Conservation (phyloP, 2,113 vertebrate genomes). For the Boulengeromyrus knoepffleri region DNA sequence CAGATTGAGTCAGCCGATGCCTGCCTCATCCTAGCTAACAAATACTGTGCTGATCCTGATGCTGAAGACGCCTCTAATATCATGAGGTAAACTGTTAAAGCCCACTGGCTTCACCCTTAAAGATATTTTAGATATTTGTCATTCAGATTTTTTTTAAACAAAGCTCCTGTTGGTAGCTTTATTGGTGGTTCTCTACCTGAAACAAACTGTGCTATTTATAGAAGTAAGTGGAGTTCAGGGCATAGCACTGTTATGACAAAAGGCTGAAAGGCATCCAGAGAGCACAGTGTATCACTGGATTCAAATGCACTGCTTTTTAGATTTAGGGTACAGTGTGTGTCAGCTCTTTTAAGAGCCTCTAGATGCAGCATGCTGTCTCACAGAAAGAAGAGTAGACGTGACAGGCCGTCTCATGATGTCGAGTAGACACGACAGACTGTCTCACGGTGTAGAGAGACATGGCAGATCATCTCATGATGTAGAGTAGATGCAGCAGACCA, state of each 20-base stretch:
- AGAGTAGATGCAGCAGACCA: neutral
- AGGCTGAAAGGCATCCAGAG: neutral
- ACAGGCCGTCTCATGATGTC: neutral
- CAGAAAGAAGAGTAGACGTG: neutral
- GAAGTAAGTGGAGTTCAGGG: neutral
- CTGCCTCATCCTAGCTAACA: slow-evolving; percentile 95
- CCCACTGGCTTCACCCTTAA: neutral
- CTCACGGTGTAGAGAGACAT: neutral
- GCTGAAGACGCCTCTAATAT: slow-evolving; percentile 99
- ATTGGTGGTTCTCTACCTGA: neutral
- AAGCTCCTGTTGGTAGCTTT: neutral
- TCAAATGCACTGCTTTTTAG: neutral
- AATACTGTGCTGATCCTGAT: slow-evolving; percentile 96
- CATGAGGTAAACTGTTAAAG: slow-evolving; percentile 77
- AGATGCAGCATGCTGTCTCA: neutral
- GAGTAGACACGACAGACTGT: neutral
- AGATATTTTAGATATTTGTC: neutral
- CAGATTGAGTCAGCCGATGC: slow-evolving; percentile 98
- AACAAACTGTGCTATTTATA: neutral
- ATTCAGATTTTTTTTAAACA: neutral
- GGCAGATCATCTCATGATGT: neutral
- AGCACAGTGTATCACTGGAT: neutral
- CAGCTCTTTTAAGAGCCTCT: neutral
- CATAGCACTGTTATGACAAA: neutral
- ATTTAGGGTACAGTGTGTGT: neutral